Conservation (phyloP, 2,797 vertebrate genomes). For the Fistularia tabacaria region DNA sequence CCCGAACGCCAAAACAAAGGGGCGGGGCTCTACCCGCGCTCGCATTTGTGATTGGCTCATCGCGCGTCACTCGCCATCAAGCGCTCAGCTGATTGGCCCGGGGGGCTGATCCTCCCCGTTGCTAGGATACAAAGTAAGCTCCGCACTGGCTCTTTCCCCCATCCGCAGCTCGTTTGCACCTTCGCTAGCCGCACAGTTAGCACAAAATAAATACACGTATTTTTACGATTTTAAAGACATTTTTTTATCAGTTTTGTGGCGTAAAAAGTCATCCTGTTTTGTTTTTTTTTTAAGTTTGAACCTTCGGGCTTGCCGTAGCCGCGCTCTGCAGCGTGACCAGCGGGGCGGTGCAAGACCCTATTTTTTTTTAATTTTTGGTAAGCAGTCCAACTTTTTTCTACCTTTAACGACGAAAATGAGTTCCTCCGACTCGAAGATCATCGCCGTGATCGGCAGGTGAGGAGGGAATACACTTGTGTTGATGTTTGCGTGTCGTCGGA, state of each 20-base stretch:
- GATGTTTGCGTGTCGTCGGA: not conserved
- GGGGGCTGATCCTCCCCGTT: slow-evolving; percentile 31
- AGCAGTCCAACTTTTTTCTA: not conserved
- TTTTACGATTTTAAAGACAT: too few relatives aligned
- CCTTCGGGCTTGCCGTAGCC: slow-evolving; percentile 25
- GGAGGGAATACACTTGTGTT: slow-evolving; percentile 1
- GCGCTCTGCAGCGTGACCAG: slow-evolving; percentile 13
- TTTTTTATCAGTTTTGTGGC: not conserved
- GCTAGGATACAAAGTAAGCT: slow-evolving; percentile 57
- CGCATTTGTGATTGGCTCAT: slow-evolving; percentile 41
- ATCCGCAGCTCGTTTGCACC: too few relatives aligned
- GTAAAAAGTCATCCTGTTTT: not conserved
- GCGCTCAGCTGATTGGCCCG: slow-evolving; percentile 39
- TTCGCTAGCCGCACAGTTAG: too few relatives aligned
- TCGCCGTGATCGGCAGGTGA: slow-evolving; percentile 78
- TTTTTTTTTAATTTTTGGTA: not conserved
- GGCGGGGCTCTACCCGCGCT: slow-evolving; percentile 2
- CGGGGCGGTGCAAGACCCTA: slow-evolving; percentile 6
- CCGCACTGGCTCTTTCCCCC: too few relatives aligned
- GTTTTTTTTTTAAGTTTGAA: not conserved
- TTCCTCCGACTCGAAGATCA: slow-evolving; percentile 46
- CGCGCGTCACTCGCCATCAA: slow-evolving; percentile 16
- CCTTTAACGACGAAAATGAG: slow-evolving; percentile 35
- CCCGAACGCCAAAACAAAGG: slow-evolving; percentile 55
- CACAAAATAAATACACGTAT: too few relatives aligned